Evolutionary conservation across 2,113 vertebrate genomes (phyloP), one percentile per base, ranked within the genome.

Genomic region (Hippoglossus stenolepis): DNA sequence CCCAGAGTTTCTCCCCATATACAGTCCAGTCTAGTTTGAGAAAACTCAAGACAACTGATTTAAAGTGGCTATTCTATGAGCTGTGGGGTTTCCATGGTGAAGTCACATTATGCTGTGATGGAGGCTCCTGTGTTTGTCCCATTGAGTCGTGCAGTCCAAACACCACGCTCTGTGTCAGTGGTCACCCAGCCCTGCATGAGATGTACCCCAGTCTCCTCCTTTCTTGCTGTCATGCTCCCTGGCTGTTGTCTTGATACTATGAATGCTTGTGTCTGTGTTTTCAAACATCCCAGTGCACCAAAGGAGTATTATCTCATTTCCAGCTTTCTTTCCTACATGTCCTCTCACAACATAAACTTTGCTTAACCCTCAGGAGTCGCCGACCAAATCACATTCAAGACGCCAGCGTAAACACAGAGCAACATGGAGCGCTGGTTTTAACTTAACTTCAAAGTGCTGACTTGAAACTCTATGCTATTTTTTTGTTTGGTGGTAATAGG

Each of bases 141-240:
- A 65, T 63, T 58, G 38, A 65, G 49, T 15, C 17, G 6, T 49
- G 45, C 21, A 75, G 74, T 62, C 26, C 65, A 70, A 51, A 49
- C 10, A 23, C n/a, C 62, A 70, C 62, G 63, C 28, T 68, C 68
- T 67, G 14, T 78, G 14, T 78, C 26, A 82, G 82, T 82, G 49
- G 43, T 83, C 80, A 81, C 77, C 65, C 20, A 47, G 11, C 69
- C 40, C 63, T 80, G 85, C 82, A 84, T 88, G 84, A 79, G 17
- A 78, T 20, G 3, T 66, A 75, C 49, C 47, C 23, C 31, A 56
- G 5, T 75, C 58, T 87, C 65, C 65, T 58, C 40, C 54, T 65
- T 21, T 47, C 8, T 31, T 57, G 54, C 54, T n/a, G 51, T 62
- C 47, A 47, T 71, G 31, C 62, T 67, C 18, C n/a, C 21, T 67